Percentiles rank a stretch among this genome's conserved stretches.
phyloP scores from a whole-genome alignment of 2,888 invertebrate genomes.

The Cheilosia urbana region DNA sequence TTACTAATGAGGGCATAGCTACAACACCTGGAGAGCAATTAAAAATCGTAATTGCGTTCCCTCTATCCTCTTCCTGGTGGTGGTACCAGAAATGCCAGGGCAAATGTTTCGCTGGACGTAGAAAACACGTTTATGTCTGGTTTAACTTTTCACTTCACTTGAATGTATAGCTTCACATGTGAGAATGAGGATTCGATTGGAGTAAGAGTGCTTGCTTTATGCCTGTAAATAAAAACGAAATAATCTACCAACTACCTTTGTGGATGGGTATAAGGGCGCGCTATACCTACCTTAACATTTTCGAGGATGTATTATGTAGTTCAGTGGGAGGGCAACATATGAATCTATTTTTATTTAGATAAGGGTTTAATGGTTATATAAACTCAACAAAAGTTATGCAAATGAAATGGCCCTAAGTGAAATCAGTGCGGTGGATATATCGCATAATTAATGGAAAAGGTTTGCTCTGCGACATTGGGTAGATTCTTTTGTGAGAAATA shows the following conservation, averaged over 20 bases:
- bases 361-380: conserved; percentile 17
- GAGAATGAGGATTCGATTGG: not conserved
- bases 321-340: not conserved
- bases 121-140: conserved; percentile 63
- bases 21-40: conserved; percentile 73
- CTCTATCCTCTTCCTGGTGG: conserved; percentile 26
- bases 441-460: too few species aligned
- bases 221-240: conserved; percentile 9
- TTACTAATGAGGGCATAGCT: conserved; percentile 71
- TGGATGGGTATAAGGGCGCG: too few species aligned
- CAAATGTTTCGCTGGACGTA: conserved; percentile 69
- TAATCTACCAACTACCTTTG: not conserved
- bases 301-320: too few species aligned
- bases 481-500: too few species aligned
- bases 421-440: not conserved
- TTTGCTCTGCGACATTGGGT: too few species aligned
- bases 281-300: too few species aligned
- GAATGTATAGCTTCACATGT: conserved; percentile 6
- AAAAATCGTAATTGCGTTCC: conserved; percentile 70
- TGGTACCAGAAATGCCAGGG: conserved; percentile 35
- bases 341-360: conserved; percentile 12
- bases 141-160: conserved; percentile 44
- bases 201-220: conserved; percentile 10
- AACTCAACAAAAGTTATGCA: conserved; percentile 51
- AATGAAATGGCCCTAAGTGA: conserved; percentile 41